Evolutionary conservation across 2,113 vertebrate species (phyloP).

Genomic region (Antechinus stuartii): DNA sequence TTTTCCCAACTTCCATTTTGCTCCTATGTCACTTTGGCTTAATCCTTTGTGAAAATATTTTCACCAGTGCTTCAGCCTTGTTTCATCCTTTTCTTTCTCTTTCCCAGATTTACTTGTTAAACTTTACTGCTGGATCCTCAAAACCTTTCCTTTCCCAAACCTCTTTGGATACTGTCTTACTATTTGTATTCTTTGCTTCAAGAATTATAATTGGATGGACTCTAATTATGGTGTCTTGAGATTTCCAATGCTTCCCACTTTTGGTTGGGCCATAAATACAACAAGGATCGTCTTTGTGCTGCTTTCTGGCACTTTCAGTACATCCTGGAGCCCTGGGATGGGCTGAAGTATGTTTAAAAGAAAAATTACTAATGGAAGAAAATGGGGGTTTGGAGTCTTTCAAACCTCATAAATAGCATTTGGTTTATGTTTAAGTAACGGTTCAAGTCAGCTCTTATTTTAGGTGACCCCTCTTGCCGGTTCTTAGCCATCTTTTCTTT

Average conservation of each 20-base stretch:
- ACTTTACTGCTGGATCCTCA: background rate
- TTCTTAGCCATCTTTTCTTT: slow-evolving; percentile 56
- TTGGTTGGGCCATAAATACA: slow-evolving; percentile 58
- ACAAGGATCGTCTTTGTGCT: slow-evolving; percentile 40
- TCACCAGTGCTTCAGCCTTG: slow-evolving; percentile 4
- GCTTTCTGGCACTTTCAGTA: slow-evolving; percentile 50
- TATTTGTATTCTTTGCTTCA: slow-evolving; percentile 59
- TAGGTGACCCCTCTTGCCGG: background rate
- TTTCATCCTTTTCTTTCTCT: slow-evolving; percentile 1
- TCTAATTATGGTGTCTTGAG: slow-evolving; percentile 65
- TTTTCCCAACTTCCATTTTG: background rate
- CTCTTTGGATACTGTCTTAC: slow-evolving; percentile 31
- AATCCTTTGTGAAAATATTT: background rate
- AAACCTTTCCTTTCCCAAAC: slow-evolving; percentile 46
- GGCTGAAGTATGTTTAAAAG: slow-evolving; percentile 36
- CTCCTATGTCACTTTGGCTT: background rate
- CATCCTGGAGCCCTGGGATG: slow-evolving; percentile 42
- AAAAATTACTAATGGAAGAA: slow-evolving; percentile 45
- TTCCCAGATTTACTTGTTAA: background rate
- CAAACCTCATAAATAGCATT: slow-evolving; percentile 31
- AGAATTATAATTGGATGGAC: slow-evolving; percentile 59
- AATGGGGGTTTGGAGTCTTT: slow-evolving; percentile 27
- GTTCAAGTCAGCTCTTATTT: slow-evolving; percentile 56
- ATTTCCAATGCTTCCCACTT: slow-evolving; percentile 58
- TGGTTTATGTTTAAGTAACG: slow-evolving; percentile 39